These are phyloP conservation scores for Shargacucullia verbasci DNA, from an alignment of 2,888 invertebrate genomes.

Conservation along the genomic window DNA sequence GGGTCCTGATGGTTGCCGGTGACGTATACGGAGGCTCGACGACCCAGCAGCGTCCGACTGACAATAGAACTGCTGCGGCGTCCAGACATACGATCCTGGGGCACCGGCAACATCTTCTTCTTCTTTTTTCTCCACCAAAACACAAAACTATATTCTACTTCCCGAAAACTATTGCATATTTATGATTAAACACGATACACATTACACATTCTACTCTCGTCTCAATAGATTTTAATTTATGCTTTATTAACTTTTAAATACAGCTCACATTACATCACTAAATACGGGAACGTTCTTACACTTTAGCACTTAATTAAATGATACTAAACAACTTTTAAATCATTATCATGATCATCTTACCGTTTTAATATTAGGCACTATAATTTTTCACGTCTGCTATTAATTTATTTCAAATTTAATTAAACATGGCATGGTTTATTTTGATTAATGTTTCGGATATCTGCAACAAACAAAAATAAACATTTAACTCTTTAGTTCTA, in stretches of 20 bases:
- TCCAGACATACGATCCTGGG: conserved; percentile 89
- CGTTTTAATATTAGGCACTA: conserved; percentile 62
- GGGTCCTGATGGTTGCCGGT: conserved; percentile 90
- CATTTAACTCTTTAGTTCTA: conserved; percentile 30
- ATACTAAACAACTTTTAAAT: conserved; percentile 50
- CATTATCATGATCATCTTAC: too few relatives aligned
- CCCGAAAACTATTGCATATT: conserved; percentile 27
- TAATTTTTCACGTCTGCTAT: conserved; percentile 51
- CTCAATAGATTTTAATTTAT: conserved; percentile 9
- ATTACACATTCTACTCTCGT: conserved; percentile 10
- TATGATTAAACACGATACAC: too few relatives aligned
- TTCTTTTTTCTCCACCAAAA: conserved; percentile 33
- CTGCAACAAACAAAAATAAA: conserved; percentile 60
- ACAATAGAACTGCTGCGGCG: conserved; percentile 91
- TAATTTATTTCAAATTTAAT: conserved; percentile 36
- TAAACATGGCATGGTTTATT: conserved; percentile 16
- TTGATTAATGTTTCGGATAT: conserved; percentile 33
- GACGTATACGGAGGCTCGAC: conserved; percentile 91
- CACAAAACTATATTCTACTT: conserved; percentile 27
- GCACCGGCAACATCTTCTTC: conserved; percentile 84
- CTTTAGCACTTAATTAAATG: conserved; percentile 43
- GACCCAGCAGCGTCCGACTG: conserved; percentile 90
- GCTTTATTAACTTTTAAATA: conserved; percentile 32
- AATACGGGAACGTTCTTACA: conserved; percentile 33
- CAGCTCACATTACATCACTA: conserved; percentile 33